These are phyloP conservation scores for Calonectris borealis DNA, from an alignment of 2,113 vertebrate species.

Conservation along the genomic window DNA sequence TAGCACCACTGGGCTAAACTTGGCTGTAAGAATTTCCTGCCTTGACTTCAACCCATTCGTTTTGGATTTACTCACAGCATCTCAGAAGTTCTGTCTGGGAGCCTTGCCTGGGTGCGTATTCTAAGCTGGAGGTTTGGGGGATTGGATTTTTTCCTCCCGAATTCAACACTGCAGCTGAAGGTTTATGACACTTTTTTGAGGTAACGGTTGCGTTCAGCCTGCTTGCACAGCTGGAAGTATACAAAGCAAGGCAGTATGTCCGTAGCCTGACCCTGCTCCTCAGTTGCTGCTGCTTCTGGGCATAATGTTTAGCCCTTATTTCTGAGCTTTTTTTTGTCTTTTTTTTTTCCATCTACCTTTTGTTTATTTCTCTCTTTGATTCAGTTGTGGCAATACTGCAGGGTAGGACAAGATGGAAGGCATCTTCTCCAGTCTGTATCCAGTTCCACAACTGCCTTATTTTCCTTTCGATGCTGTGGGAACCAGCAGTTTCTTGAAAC, in stretches of 20 bases:
- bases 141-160: background rate
- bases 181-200: background rate
- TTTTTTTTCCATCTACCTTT: background rate
- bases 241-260: background rate
- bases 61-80: background rate
- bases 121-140: background rate
- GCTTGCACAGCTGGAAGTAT: background rate
- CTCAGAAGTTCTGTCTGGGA: background rate
- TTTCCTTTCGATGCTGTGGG: background rate
- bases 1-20: background rate
- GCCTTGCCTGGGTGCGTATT: background rate
- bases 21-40: background rate
- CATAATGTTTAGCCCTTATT: background rate
- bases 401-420: background rate
- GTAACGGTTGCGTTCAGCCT: background rate
- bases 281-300: background rate
- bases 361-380: background rate
- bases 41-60: background rate
- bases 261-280: background rate
- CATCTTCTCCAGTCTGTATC: background rate
- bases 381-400: background rate
- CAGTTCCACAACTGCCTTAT: background rate
- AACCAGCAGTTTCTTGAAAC: background rate
- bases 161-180: background rate
- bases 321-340: background rate